Evolutionary conservation across 1,140 invertebrate species (phyloP), one percentile per base, ranked within the genome.

Genomic region (Mya arenaria): DNA sequence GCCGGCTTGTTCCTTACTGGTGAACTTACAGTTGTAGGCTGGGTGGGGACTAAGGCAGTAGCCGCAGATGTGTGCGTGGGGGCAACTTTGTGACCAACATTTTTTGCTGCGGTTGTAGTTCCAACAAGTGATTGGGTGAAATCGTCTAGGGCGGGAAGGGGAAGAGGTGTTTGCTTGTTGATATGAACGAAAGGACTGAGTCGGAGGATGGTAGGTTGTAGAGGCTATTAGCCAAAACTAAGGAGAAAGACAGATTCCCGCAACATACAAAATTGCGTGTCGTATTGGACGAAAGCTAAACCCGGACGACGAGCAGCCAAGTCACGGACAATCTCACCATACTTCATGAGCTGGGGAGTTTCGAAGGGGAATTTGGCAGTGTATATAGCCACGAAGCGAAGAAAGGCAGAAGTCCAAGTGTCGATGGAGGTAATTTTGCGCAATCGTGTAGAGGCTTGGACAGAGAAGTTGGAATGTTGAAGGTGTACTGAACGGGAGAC

Each of bases 21-120:
- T n/a, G n/a, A n/a, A n/a, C n/a, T 30, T 10, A 30, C 77, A 79
- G 23, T 55, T 4, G 56, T 19, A 62, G 5, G 34, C 58, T 15
- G 56, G 17, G 37, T 75, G 74, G 6, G 60, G 28, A 10, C 41
- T 30, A 6, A 25, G n/a, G 48, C 74, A 78, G 32, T n/a, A 78
- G 17, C 74, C 62, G 32, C 48, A 78, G 39, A 78, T 34, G 36
- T 78, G 65, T 19, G 77, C 39, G 36, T 52, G 74, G 3, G 39
- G 15, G 32, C 74, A 77, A 52, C 17, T n/a, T n/a, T n/a, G n/a
- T n/a, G n/a, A n/a, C n/a, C n/a, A n/a, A n/a, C n/a, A n/a, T n/a
- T n/a, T n/a, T n/a, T n/a, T n/a, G n/a, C n/a, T n/a, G n/a, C n/a
- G n/a, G n/a, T n/a, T n/a, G n/a, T n/a, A n/a, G n/a, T n/a, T n/a